phyloP scores from a whole-genome alignment of 2,797 vertebrate species.

The Hydrocynus forskahlii region DNA sequence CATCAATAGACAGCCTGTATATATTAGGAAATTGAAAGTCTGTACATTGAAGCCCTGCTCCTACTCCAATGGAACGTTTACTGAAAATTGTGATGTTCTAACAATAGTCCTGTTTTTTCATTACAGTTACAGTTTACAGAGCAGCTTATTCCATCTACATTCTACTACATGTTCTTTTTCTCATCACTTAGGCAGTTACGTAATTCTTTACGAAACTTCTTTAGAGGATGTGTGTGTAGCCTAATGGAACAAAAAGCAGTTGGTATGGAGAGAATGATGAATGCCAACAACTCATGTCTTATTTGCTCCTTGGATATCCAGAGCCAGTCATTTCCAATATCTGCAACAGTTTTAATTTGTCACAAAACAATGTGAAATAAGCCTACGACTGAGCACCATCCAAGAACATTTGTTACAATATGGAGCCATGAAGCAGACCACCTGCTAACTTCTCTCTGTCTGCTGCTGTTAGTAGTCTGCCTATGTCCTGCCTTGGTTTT shows the following conservation, averaged over 20 bases:
- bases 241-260: slow-evolving; percentile 1
- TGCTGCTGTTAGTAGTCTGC: background rate
- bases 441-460: slow-evolving; percentile 14
- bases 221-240: background rate
- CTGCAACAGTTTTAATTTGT: slow-evolving; percentile 30
- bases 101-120: no score
- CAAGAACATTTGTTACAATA: slow-evolving; percentile 40
- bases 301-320: slow-evolving; percentile 25
- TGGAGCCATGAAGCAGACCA: background rate
- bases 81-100: no score
- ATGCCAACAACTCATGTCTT: slow-evolving; percentile 19
- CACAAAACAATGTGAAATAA: slow-evolving; percentile 40
- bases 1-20: no score
- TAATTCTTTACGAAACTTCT: background rate
- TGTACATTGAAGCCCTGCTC: no score
- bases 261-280: slow-evolving; percentile 1
- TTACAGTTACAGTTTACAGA: no score
- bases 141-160: no score
- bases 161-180: background rate
- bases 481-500: background rate
- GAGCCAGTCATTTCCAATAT: slow-evolving; percentile 20
- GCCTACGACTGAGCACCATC: slow-evolving; percentile 22
- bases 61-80: no score
- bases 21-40: no score
- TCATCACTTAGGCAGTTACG: background rate